Base-by-base conservation (phyloP, 2,888 invertebrate genomes). In the Theodoxus fluviatilis region DNA sequence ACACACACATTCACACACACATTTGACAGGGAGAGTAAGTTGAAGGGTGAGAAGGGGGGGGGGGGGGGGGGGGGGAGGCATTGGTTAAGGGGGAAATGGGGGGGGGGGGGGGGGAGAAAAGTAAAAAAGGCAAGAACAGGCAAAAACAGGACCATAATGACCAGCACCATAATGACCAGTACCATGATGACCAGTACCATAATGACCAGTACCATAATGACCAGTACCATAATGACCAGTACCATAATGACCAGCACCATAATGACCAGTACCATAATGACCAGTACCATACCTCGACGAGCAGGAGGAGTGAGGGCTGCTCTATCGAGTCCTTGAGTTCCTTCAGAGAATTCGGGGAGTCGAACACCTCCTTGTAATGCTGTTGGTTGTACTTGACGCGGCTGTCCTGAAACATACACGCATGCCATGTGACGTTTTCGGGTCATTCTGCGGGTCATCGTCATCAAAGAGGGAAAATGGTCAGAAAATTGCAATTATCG, bases 301-400 rank as follows among this genome's bases (percentile, higher is more conserved):
- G 89, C 68, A 92, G 92, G 49, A 94, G 90, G 6, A 99, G 90
- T 0, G 96, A 94, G 0, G 94, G 95, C 78, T 95, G 94, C 6
- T 89, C 89, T 87, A 96, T 94, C 0, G 96, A 96, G 75, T 90
- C 89, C 47, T 92, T 89, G 47, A 90, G 89, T 64, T 88, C 87
- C 67, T 90, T 86, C 35, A 92, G 91, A 0, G 91, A 92, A 31
- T 90, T 89, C 1, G 91, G 76, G 52, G 92, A 91, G 6, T 96
- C 84, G 71, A 87, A 97, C 0, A 94, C 95, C 22, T 92, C 91
- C 72, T 92, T 91, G 88, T 98, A 98, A 78, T 90, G 88, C 81
- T 93, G 93, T 85, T 96, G 95, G 86, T 96, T 97, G 88, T 97
- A 98, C 83, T 94, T 93, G 0, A 96, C 94, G 1, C 98, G 91